Evolutionary conservation across 2,888 invertebrate species (phyloP).

Genomic region (Conomelus anceps): DNA sequence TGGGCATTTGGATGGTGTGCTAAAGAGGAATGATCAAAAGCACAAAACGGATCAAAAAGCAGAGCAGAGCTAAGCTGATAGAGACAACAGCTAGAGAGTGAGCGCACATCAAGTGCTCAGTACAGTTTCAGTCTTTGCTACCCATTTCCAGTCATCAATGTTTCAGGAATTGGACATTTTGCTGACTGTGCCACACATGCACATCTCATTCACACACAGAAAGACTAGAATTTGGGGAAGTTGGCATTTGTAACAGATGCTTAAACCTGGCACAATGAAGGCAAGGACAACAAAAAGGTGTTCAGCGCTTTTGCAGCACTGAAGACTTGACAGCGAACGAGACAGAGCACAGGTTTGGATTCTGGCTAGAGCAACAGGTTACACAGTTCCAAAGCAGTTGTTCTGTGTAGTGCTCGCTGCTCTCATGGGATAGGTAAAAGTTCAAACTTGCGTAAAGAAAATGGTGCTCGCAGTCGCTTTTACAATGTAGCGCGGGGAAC

Average conservation of each 20-base stretch:
- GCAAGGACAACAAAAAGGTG: too few species aligned
- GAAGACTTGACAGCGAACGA: too few species aligned
- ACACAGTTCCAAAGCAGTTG: not conserved
- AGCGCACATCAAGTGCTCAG: not conserved
- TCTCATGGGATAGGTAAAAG: not conserved
- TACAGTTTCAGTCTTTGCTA: too few species aligned
- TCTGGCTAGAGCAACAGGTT: not conserved
- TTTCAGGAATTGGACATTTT: not conserved
- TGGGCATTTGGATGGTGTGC: not conserved
- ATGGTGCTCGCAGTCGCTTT: not conserved
- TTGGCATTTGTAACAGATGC: too few species aligned
- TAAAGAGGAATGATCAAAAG: not conserved
- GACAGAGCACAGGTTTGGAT: not conserved
- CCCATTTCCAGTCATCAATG: too few species aligned
- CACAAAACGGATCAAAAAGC: not conserved
- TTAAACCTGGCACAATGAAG: too few species aligned
- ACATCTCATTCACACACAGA: too few species aligned
- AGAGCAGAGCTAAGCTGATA: not conserved
- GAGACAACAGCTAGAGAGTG: not conserved
- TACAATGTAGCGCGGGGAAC: not conserved
- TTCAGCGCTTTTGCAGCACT: too few species aligned
- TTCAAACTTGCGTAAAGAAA: not conserved
- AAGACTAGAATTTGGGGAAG: too few species aligned
- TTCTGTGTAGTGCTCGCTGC: not conserved
- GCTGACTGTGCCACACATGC: not conserved